A percentile compares a stretch with the other conserved stretches of the same genome.
These are phyloP conservation scores for Phocoena sinus DNA, from an alignment of 2,113 vertebrate genomes.

Conservation along the genomic window DNA sequence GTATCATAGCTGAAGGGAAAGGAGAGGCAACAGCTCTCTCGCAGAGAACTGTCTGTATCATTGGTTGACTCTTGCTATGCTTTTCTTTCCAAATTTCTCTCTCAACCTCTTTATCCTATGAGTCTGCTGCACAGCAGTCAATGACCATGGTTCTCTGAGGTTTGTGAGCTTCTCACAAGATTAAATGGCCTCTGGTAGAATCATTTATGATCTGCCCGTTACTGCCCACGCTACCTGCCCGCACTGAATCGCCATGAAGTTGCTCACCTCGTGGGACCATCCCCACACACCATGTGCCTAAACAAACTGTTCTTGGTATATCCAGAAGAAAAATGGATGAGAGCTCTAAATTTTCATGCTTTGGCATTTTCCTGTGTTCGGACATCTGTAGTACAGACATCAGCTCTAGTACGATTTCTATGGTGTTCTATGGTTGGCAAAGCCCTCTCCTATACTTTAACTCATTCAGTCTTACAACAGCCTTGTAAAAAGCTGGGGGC, in stretches of 20 bases:
- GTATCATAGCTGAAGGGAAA: neutral
- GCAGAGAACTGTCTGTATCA: neutral
- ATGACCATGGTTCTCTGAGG: neutral
- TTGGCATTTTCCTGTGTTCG: neutral
- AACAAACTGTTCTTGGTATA: neutral
- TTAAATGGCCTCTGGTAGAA: neutral
- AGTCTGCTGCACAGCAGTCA: neutral
- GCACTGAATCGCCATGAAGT: neutral
- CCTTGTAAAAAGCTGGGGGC: neutral
- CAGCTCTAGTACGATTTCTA: neutral
- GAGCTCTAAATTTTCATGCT: neutral
- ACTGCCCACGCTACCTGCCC: neutral
- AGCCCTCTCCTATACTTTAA: neutral
- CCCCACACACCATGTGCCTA: neutral
- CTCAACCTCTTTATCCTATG: neutral
- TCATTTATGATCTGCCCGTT: neutral
- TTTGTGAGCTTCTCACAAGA: neutral
- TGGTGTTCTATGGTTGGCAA: neutral
- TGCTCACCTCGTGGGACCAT: neutral
- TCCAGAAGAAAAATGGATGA: neutral
- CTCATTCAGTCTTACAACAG: neutral
- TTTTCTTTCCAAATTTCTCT: neutral
- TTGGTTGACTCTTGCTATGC: neutral
- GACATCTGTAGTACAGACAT: neutral
- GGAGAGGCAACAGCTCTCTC: neutral